Evolutionary conservation across 2,888 invertebrate genomes (phyloP).

Genomic region (Siphlonurus alternatus): DNA sequence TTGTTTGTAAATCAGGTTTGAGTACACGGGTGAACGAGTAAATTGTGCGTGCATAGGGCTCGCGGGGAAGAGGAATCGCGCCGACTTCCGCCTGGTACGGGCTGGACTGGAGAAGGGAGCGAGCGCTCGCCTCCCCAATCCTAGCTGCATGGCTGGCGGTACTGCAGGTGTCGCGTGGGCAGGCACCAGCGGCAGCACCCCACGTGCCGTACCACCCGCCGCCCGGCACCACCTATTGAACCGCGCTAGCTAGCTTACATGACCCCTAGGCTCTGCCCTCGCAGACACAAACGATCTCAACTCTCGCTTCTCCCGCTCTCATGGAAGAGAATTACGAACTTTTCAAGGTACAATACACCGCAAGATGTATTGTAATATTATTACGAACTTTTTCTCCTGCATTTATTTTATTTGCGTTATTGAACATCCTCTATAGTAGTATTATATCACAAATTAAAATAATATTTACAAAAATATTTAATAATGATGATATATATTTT

Average conservation of each 20-base stretch:
- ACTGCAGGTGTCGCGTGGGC: background rate
- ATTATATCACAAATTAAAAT: too few species aligned
- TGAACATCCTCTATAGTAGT: too few species aligned
- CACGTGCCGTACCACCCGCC: constrained; percentile 17
- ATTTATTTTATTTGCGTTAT: too few species aligned
- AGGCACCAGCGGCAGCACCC: background rate
- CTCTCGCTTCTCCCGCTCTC: background rate
- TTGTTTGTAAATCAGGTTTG: background rate
- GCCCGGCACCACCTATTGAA: constrained; percentile 27
- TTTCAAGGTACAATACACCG: too few species aligned
- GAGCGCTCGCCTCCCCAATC: background rate
- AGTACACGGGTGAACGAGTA: background rate
- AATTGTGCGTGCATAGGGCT: background rate
- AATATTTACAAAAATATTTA: too few species aligned
- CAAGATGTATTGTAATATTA: too few species aligned
- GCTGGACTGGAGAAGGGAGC: background rate
- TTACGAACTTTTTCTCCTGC: too few species aligned
- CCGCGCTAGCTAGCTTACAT: background rate
- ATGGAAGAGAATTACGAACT: too few species aligned
- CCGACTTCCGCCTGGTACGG: constrained; percentile 1
- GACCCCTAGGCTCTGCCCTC: background rate
- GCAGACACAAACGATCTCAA: background rate
- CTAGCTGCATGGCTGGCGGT: background rate
- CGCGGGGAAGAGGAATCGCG: background rate
- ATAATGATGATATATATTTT: too few species aligned